Evolutionary conservation across 1,140 invertebrate genomes (phyloP).

Genomic region (Drosophila suzukii): DNA sequence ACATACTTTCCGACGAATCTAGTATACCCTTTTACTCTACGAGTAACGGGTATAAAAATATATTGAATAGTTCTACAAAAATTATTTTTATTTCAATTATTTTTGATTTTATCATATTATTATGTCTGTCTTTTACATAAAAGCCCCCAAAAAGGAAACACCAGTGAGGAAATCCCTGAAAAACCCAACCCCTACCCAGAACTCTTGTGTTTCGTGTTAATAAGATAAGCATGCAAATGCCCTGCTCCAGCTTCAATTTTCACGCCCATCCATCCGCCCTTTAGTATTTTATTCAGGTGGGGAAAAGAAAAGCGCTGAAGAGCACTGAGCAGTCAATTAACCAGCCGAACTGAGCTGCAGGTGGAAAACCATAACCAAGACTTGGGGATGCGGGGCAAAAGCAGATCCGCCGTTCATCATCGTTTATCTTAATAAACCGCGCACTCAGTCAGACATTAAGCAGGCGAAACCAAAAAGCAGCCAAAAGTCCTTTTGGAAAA

Average conservation of each 20-base stretch:
- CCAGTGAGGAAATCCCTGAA: conserved; percentile 14
- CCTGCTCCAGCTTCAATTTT: conserved; percentile 34
- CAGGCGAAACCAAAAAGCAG: conserved; percentile 67
- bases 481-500: conserved; percentile 77
- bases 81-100: too few relatives aligned
- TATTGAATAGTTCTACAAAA: too few relatives aligned
- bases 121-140: too few relatives aligned
- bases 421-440: conserved; percentile 81
- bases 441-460: conserved; percentile 79
- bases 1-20: too few relatives aligned
- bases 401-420: conserved; percentile 68
- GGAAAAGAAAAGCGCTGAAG: conserved; percentile 38
- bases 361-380: conserved; percentile 40
- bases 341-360: conserved; percentile 37
- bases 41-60: too few relatives aligned
- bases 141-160: too few relatives aligned
- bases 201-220: conserved; percentile 70
- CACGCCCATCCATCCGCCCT: neutral
- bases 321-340: conserved; percentile 53
- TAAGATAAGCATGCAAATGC: conserved; percentile 79
- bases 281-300: conserved; percentile 8
- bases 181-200: conserved; percentile 21
- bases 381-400: conserved; percentile 1
- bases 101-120: too few relatives aligned
- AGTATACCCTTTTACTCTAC: too few relatives aligned